Conservation (phyloP, 1,140 invertebrate species). For the Argopecten irradians region DNA sequence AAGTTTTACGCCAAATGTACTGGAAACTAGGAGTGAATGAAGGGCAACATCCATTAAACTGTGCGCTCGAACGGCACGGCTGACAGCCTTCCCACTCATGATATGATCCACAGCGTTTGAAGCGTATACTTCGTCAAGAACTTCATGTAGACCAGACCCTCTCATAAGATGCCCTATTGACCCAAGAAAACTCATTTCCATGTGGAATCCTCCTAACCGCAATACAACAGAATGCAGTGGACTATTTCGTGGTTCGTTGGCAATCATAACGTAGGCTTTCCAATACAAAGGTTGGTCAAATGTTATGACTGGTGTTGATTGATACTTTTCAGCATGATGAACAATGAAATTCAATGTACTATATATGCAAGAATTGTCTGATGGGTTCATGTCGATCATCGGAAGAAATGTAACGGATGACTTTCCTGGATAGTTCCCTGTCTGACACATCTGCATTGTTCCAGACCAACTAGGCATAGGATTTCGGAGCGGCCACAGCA, state of each 20-base stretch:
- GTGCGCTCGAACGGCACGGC: too few species aligned
- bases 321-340: conserved; percentile 43
- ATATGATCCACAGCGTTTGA: conserved; percentile 51
- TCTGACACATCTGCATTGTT: too few species aligned
- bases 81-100: background rate
- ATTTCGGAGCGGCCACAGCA: too few species aligned
- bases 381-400: conserved; percentile 65
- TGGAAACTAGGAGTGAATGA: too few species aligned
- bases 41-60: too few species aligned
- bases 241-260: conserved; percentile 41
- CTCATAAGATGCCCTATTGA: conserved; percentile 59
- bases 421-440: background rate
- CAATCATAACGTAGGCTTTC: conserved; percentile 52
- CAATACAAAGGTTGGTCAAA: conserved; percentile 66
- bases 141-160: conserved; percentile 54
- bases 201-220: conserved; percentile 57
- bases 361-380: conserved; percentile 62
- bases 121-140: conserved; percentile 52
- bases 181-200: conserved; percentile 56
- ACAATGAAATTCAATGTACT: conserved; percentile 64
- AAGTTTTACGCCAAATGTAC: conserved; percentile 50
- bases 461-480: too few species aligned
- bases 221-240: conserved; percentile 49
- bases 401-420: background rate
- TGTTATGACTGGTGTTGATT: conserved; percentile 58